Conservation (phyloP, 2,113 vertebrate species). For the Scomber scombrus region DNA sequence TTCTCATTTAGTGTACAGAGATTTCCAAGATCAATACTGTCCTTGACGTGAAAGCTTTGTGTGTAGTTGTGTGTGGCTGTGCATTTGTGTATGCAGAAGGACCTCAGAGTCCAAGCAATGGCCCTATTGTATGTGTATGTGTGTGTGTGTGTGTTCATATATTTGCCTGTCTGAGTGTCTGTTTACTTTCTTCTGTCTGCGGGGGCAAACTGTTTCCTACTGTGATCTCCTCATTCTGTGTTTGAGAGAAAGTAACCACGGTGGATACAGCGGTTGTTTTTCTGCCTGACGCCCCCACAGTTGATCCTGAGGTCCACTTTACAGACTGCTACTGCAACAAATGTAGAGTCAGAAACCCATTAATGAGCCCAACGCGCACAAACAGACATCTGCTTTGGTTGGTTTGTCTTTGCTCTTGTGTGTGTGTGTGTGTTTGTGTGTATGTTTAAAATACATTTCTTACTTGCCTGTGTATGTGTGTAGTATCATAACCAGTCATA, state of each 20-base stretch:
- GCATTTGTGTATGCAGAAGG: constrained; percentile 3
- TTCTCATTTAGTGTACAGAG: constrained; percentile 59
- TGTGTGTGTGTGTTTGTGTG: not conserved
- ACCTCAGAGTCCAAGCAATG: constrained; percentile 21
- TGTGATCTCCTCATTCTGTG: constrained; percentile 35
- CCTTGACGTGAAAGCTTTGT: constrained; percentile 47
- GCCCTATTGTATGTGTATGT: constrained; percentile 2
- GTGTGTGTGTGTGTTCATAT: constrained; percentile 13
- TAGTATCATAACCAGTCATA: not conserved
- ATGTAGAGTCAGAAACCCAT: constrained; percentile 37
- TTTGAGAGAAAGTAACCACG: constrained; percentile 42
- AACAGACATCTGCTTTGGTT: constrained; percentile 32
- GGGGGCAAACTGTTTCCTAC: constrained; percentile 35
- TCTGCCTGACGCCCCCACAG: constrained; percentile 67
- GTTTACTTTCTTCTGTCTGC: constrained; percentile 45
- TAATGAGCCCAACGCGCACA: constrained; percentile 55
- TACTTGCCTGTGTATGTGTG: not conserved
- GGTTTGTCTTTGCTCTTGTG: not conserved
- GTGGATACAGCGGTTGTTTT: constrained; percentile 60
- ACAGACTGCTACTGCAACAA: constrained; percentile 55
- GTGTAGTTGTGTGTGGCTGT: constrained; percentile 19
- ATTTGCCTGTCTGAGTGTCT: constrained; percentile 22
- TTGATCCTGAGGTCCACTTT: constrained; percentile 64
- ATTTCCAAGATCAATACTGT: constrained; percentile 69
- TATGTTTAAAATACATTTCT: constrained; percentile 5